phyloP scores from a whole-genome alignment of 2,797 vertebrate species.

The Chanos chanos region DNA sequence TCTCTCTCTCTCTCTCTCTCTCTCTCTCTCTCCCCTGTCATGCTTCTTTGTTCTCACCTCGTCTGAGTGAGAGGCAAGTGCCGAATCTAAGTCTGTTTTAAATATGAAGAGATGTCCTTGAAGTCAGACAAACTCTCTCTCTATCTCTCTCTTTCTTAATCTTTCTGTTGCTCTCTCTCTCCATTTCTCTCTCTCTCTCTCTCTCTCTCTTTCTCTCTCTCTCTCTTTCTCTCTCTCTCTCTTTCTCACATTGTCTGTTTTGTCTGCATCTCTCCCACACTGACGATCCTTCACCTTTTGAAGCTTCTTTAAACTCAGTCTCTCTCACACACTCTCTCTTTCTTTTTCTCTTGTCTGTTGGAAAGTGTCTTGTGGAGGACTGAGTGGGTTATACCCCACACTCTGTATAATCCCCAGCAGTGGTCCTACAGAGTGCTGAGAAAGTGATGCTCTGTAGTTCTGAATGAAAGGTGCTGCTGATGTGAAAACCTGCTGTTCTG shows the following conservation, averaged over 20 bases:
- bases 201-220: neutral
- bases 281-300: neutral
- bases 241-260: too few relatives aligned
- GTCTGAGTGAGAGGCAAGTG: too few relatives aligned
- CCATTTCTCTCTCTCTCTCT: too few relatives aligned
- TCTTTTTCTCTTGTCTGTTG: neutral
- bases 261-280: neutral
- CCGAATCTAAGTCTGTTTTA: too few relatives aligned
- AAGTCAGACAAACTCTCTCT: neutral
- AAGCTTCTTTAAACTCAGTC: neutral
- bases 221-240: too few relatives aligned
- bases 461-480: neutral
- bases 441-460: slow-evolving; percentile 7
- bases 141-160: neutral
- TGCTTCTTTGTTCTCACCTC: neutral
- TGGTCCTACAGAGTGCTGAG: too few relatives aligned
- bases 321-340: neutral
- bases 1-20: neutral
- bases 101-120: too few relatives aligned
- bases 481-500: too few relatives aligned
- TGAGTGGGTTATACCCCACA: too few relatives aligned
- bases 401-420: too few relatives aligned
- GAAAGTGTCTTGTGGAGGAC: neutral
- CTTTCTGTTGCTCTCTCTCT: too few relatives aligned
- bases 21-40: slow-evolving; percentile 19